Percentiles rank a stretch among this genome's conserved stretches.
These are phyloP conservation scores for Rhodophaea formosa DNA, from an alignment of 2,888 invertebrate genomes.

Conservation along the genomic window DNA sequence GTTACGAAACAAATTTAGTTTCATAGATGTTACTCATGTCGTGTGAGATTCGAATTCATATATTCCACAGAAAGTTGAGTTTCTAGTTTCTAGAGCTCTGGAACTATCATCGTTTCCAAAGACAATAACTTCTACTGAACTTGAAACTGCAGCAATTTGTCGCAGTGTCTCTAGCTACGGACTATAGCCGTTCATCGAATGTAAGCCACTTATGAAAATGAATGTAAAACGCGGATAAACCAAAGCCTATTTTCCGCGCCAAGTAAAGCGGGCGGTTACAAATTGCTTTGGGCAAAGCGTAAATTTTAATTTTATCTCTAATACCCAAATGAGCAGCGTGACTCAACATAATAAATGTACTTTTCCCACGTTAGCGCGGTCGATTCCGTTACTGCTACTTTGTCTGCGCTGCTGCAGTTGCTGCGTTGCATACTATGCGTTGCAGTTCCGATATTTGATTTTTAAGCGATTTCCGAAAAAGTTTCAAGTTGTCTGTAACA, in stretches of 20 bases:
- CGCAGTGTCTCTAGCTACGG: constrained; percentile 29
- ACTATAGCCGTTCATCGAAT: constrained; percentile 51
- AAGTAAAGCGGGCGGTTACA: constrained; percentile 77
- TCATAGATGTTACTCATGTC: too few species aligned
- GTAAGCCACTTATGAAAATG: constrained; percentile 78
- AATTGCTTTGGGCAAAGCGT: constrained; percentile 81
- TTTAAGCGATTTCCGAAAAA: too few species aligned
- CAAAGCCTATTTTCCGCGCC: constrained; percentile 79
- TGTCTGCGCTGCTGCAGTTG: constrained; percentile 24
- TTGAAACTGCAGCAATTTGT: neutral
- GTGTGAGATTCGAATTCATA: too few species aligned
- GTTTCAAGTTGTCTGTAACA: too few species aligned
- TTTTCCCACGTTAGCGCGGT: constrained; percentile 72
- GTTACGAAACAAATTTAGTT: too few species aligned
- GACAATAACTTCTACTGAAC: too few species aligned
- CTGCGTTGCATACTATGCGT: neutral
- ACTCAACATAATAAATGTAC: constrained; percentile 80
- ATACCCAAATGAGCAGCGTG: constrained; percentile 80
- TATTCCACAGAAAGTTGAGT: too few species aligned
- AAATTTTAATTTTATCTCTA: constrained; percentile 82
- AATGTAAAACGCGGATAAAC: constrained; percentile 77
- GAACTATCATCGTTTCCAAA: too few species aligned
- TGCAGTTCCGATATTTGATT: too few species aligned
- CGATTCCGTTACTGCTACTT: constrained; percentile 46
- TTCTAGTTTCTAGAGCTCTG: too few species aligned